phyloP scores from a whole-genome alignment of 2,888 invertebrate species.

The Morpho achilles region DNA sequence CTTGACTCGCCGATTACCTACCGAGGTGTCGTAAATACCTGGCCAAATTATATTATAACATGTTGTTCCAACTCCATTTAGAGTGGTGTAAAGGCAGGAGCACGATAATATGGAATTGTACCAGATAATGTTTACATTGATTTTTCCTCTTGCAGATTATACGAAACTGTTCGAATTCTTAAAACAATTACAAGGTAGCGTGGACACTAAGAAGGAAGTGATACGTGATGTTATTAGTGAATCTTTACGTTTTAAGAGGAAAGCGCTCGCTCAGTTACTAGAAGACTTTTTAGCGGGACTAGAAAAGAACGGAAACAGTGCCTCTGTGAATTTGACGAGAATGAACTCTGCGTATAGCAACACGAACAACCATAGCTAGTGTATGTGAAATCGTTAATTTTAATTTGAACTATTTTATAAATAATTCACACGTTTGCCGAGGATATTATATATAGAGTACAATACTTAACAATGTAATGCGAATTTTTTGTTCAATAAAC shows the following conservation, averaged over 20 bases:
- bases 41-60: no score
- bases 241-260: constrained; percentile 87
- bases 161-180: constrained; percentile 83
- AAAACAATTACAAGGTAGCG: constrained; percentile 84
- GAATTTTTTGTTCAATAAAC: no score
- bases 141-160: constrained; percentile 75
- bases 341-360: constrained; percentile 56
- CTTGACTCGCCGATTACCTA: no score
- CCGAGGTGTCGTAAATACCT: no score
- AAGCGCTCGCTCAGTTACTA: constrained; percentile 82
- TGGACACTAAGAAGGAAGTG: constrained; percentile 83
- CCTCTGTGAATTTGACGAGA: constrained; percentile 56
- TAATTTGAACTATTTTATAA: constrained; percentile 2
- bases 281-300: constrained; percentile 81
- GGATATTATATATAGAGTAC: not conserved
- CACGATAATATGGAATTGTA: no score
- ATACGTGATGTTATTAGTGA: constrained; percentile 86
- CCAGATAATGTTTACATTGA: not conserved
- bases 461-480: not conserved
- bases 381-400: constrained; percentile 18
- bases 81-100: no score
- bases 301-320: constrained; percentile 73
- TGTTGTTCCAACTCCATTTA: no score
- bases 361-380: constrained; percentile 61
- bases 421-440: constrained; percentile 1